Evolutionary conservation across 2,888 invertebrate species (phyloP).

Genomic region (Ashinkailepas kermadecensis): DNA sequence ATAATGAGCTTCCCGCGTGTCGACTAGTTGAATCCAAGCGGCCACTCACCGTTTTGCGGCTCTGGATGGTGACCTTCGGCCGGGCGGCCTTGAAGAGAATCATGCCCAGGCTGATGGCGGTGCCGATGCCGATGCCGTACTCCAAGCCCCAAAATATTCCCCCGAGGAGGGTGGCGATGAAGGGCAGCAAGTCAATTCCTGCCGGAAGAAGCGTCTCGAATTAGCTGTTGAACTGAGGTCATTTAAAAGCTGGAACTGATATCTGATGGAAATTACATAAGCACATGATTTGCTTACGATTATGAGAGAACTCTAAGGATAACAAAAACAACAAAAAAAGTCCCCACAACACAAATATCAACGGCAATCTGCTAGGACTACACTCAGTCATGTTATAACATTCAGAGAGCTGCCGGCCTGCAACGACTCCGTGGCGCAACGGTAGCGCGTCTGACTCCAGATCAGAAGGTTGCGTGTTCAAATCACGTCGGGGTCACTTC

Average conservation of each 20-base stretch:
- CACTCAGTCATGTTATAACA: too few species aligned
- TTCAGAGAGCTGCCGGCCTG: too few species aligned
- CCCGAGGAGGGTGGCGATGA: constrained; percentile 57
- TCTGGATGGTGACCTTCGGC: constrained; percentile 26
- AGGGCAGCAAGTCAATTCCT: constrained; percentile 57
- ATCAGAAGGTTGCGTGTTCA: not conserved
- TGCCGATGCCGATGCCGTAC: constrained; percentile 48
- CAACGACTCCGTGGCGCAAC: not conserved
- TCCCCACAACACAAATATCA: too few species aligned
- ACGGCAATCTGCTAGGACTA: too few species aligned
- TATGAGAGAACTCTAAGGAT: too few species aligned
- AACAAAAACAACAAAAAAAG: too few species aligned
- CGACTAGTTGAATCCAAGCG: too few species aligned
- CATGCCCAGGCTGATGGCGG: constrained; percentile 31
- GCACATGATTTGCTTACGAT: too few species aligned
- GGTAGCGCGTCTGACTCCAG: not conserved
- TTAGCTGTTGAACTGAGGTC: not conserved
- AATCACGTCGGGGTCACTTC: constrained; percentile 48
- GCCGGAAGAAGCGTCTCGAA: not conserved
- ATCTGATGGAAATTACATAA: too few species aligned
- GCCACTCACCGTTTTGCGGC: not conserved
- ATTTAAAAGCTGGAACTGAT: not conserved
- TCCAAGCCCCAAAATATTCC: constrained; percentile 63
- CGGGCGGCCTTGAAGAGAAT: constrained; percentile 32
- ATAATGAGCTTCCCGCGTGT: too few species aligned